Evolutionary conservation across 2,113 vertebrate species (phyloP), one percentile per base, ranked within the genome.

Genomic region (Equus quagga): DNA sequence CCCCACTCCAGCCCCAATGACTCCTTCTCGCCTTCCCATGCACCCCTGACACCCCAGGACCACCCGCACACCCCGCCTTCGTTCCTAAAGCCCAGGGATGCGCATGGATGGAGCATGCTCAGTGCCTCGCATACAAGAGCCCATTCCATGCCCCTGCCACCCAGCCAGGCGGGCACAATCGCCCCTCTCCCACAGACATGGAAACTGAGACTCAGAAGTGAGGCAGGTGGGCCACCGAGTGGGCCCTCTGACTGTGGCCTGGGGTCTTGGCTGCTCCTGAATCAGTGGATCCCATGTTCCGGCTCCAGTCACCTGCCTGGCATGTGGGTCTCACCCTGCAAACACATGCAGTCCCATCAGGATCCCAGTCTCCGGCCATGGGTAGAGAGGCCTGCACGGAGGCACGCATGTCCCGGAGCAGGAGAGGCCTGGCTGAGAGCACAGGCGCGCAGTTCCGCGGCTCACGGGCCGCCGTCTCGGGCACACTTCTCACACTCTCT

Each of bases 121-220:
- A 21, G 36, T 4, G 9, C 26, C n/a, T 36, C 28, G 17, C 8
- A 0, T 2, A 17, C 6, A 56, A 49, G 21, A 18, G 4, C 12
- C 14, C 21, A 1, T 75, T 14, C 46, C 9, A 7, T 44, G 26
- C 41, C 54, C n/a, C 9, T 11, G 23, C 46, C 11, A 76, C 51
- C 14, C 49, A 8, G 9, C 51, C n/a, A 14, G 85, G 18, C 15
- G 12, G n/a, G 44, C n/a, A 14, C 3, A 1, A 54, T n/a, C 5
- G 31, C 46, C 36, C 12, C 9, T 31, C 26, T 21, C 21, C 58
- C 75, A 4, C 21, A 4, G 58, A 56, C 7, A 5, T 73, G 65
- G 36, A 80, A 23, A 54, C 81, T 28, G 36, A 86, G 73, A 64
- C 92, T 87, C 36, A 19, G 51, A 60, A 44, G 65, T 1, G 44